phyloP scores from a whole-genome alignment of 2,113 vertebrate genomes.

The Apaloderma vittatum region DNA sequence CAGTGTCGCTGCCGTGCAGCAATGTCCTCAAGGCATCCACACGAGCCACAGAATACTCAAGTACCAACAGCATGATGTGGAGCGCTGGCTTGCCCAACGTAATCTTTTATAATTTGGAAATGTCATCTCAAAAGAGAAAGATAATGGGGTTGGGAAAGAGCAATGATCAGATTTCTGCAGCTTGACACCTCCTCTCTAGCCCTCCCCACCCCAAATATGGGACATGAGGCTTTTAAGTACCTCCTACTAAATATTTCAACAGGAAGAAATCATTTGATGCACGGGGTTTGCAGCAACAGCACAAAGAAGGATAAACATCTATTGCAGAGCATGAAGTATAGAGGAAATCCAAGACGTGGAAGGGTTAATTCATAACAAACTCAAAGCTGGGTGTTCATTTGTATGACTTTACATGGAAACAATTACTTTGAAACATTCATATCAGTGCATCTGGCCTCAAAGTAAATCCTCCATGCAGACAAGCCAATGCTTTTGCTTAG shows the following conservation, averaged over 20 bases:
- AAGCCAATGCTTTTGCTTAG: not conserved
- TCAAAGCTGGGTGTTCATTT: not conserved
- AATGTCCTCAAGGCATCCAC: not conserved
- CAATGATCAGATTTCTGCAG: not conserved
- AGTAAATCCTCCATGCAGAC: not conserved
- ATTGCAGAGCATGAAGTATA: not conserved
- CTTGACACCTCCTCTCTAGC: not conserved
- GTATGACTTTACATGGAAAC: not conserved
- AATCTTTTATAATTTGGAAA: not conserved
- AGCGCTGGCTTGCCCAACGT: not conserved
- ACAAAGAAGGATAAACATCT: not conserved
- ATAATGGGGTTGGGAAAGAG: not conserved
- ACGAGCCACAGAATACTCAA: not conserved
- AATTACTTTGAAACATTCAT: not conserved
- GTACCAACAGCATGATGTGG: not conserved
- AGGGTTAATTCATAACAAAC: not conserved
- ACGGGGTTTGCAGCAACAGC: rapidly evolving
- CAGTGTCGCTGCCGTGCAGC: not conserved
- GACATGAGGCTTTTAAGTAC: not conserved
- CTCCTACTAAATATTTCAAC: not conserved
- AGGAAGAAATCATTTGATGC: not conserved
- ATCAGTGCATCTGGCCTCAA: not conserved
- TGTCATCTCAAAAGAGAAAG: not conserved
- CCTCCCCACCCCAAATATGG: not conserved
- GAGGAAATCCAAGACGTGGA: not conserved